phyloP scores from a whole-genome alignment of 2,113 vertebrate genomes.

The Dicerorhinus sumatrensis region DNA sequence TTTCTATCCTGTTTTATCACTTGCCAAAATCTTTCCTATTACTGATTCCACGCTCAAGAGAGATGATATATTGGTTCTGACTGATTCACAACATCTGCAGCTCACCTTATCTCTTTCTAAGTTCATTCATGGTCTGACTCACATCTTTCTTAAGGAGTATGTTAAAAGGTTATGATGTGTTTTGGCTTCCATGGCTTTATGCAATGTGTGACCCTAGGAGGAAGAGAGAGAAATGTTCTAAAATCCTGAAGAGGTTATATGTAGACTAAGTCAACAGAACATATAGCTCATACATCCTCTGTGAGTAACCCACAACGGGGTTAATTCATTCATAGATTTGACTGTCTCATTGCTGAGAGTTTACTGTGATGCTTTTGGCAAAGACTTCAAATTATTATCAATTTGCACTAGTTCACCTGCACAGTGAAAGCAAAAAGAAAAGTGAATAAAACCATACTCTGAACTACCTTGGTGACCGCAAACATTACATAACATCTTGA shows the following conservation, averaged over 20 bases:
- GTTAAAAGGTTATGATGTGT: conserved; percentile 44
- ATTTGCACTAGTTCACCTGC: not conserved
- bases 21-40: conserved; percentile 54
- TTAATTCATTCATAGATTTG: not conserved
- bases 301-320: not conserved
- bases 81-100: conserved; percentile 28
- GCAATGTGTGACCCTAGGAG: conserved; percentile 46
- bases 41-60: conserved; percentile 21
- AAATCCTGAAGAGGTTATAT: conserved; percentile 1
- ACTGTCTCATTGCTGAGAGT: not conserved
- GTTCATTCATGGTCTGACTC: conserved; percentile 5
- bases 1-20: conserved; percentile 60
- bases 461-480: not conserved
- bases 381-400: conserved; percentile 43
- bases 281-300: not conserved
- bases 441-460: not conserved
- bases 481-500: not conserved
- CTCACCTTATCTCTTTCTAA: conserved; percentile 56
- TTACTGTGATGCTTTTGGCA: conserved; percentile 29
- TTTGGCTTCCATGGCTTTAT: conserved; percentile 28
- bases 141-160: conserved; percentile 7
- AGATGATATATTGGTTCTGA: conserved; percentile 33
- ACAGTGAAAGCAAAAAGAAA: conserved; percentile 44
- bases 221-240: not conserved
- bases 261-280: not conserved